A percentile compares a stretch with the other conserved stretches of the same genome.
phyloP scores from a whole-genome alignment of 1,140 invertebrate species.

The Drosophila miranda region DNA sequence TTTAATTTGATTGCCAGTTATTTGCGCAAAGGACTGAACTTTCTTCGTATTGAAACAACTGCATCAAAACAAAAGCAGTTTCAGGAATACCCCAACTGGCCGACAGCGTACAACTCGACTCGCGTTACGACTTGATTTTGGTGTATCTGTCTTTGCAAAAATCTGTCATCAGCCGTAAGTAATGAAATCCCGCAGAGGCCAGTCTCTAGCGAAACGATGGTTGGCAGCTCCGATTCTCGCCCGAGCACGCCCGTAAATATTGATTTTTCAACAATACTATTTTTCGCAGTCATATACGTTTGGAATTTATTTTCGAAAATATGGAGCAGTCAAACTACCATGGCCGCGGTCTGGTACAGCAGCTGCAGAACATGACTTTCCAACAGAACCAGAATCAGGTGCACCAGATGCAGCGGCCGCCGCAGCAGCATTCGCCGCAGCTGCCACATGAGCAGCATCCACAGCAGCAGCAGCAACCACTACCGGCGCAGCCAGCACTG shows the following conservation, averaged over 20 bases:
- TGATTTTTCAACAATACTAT: slow-evolving; percentile 59
- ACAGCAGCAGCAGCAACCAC: slow-evolving; percentile 34
- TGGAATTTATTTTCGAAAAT: too few species aligned
- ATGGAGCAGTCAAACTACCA: slow-evolving; percentile 66
- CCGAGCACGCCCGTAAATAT: slow-evolving; percentile 25
- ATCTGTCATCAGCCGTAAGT: slow-evolving; percentile 61
- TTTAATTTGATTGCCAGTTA: too few species aligned
- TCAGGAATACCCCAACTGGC: too few species aligned
- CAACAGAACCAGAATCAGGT: slow-evolving; percentile 27
- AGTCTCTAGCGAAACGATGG: not conserved
- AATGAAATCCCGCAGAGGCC: not conserved
- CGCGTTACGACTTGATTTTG: slow-evolving; percentile 74
- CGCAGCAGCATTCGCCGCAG: too few species aligned
- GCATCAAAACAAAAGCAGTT: too few species aligned
- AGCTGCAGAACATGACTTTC: slow-evolving; percentile 28
- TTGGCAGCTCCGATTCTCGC: too few species aligned
- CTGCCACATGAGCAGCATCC: slow-evolving; percentile 1
- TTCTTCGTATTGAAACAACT: too few species aligned
- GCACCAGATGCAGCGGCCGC: too few species aligned
- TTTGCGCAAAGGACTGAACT: too few species aligned
- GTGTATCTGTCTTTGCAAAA: slow-evolving; percentile 80
- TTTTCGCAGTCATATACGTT: slow-evolving; percentile 43
- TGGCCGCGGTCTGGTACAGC: slow-evolving; percentile 33
- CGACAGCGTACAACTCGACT: too few species aligned
- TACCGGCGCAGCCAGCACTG: slow-evolving; percentile 29